Base-by-base conservation (phyloP, 2,113 vertebrate genomes). In the Diadophis punctatus region DNA sequence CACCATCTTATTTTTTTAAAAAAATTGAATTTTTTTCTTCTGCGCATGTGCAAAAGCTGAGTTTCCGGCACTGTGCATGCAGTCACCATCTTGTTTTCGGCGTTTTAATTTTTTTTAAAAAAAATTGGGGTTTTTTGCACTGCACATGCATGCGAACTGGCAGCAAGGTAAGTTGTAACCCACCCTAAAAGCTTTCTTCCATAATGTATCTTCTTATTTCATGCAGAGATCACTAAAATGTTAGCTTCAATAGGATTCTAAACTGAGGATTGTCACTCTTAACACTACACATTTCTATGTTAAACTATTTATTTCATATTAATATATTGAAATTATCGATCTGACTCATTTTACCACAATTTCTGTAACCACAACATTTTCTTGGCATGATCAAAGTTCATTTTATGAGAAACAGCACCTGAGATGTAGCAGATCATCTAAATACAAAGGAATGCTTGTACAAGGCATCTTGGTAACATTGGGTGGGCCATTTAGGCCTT, bases 311-410 rank as follows among this genome's bases (percentile, higher is more conserved):
- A 74, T 74, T 80, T 80, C 34, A 80, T 80, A 80, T 80, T 80
- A 80, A 80, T 39, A 80, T 80, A 74, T 43, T 39, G 74, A 43
- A 39, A 58, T n/a, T 20, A 12, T 34, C 88, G 87, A 51, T 23
- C 10, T 53, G 93, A 4, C 84, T 1, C 0, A 51, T 91, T n/a
- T 80, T 0, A 1, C n/a, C 27, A 93, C 60, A 43, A 46, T 25
- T 56, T 68, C 4, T 27, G 48, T 10, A 7, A 68, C 27, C 18
- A 18, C 39, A 56, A 2, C 10, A 4, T 4, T 91, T 86, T 93
- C 89, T 93, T 88, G 93, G 34, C 46, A 93, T 63, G 25, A 56
- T 43, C 25, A 80, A 87, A 49, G 52, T 58, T 85, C 84, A 80
- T 23, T n/a, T 1, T 48, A 95, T 55, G 0, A 8, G 23, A 90